Evolutionary conservation across 2,888 invertebrate genomes (phyloP), one percentile per base, ranked within the genome.

Genomic region (Trichopoda pennipes): DNA sequence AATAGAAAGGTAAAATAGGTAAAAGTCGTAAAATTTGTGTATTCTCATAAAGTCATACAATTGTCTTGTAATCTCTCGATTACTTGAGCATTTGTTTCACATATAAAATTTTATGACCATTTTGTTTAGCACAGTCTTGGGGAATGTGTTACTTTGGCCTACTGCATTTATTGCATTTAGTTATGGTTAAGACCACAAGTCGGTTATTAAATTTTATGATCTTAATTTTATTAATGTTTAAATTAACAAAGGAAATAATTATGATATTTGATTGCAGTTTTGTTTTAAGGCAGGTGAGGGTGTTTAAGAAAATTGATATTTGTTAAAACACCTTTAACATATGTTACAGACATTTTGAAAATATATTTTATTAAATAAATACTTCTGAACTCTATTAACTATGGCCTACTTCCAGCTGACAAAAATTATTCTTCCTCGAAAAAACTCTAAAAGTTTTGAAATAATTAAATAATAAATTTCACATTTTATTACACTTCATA

Each of bases 141-240:
- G 14, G 7, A 64, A 51, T 32, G 7, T 38, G 23, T 49, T 23
- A 10, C n/a, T 32, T 32, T 17, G 4, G 19, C 47, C 64, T 58
- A 38, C 64, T 66, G 74, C 38, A 17, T 64, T 53, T 58, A 38
- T 56, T 66, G 74, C 38, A 17, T 64, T 53, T 56, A 21, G 14
- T 19, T 61, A n/a, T 73, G n/a, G 2, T 21, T 10, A 61, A 53
- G n/a, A 32, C 53, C 63, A 32, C 61, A 73, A 44, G 38, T 6
- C 61, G n/a, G n/a, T 21, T 32, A 53, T 16, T 38, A 63, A 55
- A 55, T 63, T 63, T 73, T 69, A 63, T 19, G 28, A 32, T 42
- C n/a, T 8, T 63, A 0, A 55, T 55, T 44, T 73, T 53, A 19
- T 4, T 44, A 42, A 21, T 19, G 49, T 1, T 42, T 42, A 8